These are phyloP conservation scores for Unio delphinus DNA, from an alignment of 2,888 invertebrate genomes.

Conservation along the genomic window DNA sequence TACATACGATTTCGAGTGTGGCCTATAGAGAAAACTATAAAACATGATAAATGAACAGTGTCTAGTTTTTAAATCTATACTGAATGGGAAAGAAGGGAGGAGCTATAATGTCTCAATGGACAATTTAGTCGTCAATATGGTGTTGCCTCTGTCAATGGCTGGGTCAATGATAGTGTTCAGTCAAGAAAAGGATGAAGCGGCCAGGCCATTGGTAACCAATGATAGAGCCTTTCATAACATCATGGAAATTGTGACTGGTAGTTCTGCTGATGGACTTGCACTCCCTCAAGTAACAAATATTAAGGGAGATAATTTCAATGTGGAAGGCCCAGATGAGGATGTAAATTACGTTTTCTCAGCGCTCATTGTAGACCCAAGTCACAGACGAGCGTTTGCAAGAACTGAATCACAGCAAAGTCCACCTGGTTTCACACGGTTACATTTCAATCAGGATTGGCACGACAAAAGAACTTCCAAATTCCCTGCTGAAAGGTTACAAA, in stretches of 20 bases:
- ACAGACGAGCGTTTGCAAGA: slow-evolving; percentile 3
- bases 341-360: slow-evolving; percentile 5
- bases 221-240: not conserved
- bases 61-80: too few species aligned
- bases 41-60: too few species aligned
- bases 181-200: not conserved
- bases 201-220: not conserved
- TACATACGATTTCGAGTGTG: too few species aligned
- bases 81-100: not conserved
- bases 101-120: not conserved
- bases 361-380: slow-evolving; percentile 3
- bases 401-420: slow-evolving; percentile 2
- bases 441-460: slow-evolving; percentile 7
- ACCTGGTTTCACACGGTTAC: slow-evolving; percentile 8
- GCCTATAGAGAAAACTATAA: too few species aligned
- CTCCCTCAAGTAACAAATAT: slow-evolving; percentile 2
- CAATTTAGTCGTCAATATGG: slow-evolving; percentile 5
- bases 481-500: not conserved
- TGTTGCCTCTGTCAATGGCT: slow-evolving; percentile 8
- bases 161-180: not conserved
- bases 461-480: not conserved
- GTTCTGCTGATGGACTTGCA: slow-evolving; percentile 6
- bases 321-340: slow-evolving; percentile 2
- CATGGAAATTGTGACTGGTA: slow-evolving; percentile 3
- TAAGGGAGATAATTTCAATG: not conserved